phyloP scores from a whole-genome alignment of 2,113 vertebrate species.

The Prochilodus magdalenae region DNA sequence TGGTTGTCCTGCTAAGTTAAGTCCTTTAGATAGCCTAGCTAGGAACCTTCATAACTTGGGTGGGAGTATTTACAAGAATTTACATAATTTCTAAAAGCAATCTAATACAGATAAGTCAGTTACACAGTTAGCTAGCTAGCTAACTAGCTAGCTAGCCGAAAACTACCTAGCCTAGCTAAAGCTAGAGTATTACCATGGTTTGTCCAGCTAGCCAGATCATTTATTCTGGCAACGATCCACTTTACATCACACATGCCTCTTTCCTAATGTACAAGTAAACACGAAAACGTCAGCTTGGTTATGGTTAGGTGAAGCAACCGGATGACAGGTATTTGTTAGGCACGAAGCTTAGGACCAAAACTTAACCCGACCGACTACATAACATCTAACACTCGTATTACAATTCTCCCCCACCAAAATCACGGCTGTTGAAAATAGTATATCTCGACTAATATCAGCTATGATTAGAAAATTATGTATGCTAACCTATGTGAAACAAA shows the following conservation, averaged over 20 bases:
- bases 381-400: neutral
- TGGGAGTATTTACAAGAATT: neutral
- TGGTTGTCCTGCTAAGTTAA: neutral
- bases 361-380: too few species aligned
- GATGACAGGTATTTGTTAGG: neutral
- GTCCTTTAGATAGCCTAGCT: slow-evolving; percentile 14
- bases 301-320: too few species aligned
- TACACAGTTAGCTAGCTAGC: too few species aligned
- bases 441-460: too few species aligned
- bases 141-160: neutral
- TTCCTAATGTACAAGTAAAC: neutral
- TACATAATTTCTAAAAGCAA: too few species aligned
- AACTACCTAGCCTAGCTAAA: neutral
- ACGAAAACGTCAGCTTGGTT: too few species aligned
- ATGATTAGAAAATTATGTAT: neutral
- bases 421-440: too few species aligned
- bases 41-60: neutral
- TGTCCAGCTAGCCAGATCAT: too few species aligned
- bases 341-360: too few species aligned
- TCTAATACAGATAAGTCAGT: too few species aligned
- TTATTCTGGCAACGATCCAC: neutral
- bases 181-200: too few species aligned
- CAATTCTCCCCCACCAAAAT: too few species aligned
- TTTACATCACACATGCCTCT: neutral
- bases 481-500: neutral